phyloP scores from a whole-genome alignment of 2,113 vertebrate genomes.

The Pangasianodon gigas region DNA sequence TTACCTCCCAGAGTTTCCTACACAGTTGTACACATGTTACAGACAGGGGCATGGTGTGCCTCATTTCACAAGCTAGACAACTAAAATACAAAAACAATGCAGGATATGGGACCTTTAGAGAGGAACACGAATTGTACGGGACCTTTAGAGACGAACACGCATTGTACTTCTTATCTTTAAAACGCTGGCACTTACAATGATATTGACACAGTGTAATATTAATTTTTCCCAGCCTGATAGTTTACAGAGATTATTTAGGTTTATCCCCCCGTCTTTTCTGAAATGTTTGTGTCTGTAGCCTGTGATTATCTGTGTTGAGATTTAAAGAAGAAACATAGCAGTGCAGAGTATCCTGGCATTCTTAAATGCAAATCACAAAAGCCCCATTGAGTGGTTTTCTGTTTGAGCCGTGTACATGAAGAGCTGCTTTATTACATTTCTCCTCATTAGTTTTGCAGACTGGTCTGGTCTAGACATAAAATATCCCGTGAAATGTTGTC shows the following conservation, averaged over 20 bases:
- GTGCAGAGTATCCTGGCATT: neutral
- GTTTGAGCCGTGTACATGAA: slow-evolving; percentile 20
- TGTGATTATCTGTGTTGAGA: neutral
- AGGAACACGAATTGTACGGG: neutral
- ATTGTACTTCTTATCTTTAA: neutral
- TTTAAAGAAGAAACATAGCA: neutral
- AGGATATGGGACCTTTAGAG: neutral
- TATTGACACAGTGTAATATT: neutral
- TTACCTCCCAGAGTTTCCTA: neutral
- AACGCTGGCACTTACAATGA: neutral
- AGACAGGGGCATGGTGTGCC: neutral
- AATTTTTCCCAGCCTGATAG: neutral
- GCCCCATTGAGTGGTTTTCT: slow-evolving; percentile 33
- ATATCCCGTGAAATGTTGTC: slow-evolving; percentile 42
- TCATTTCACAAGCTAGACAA: neutral
- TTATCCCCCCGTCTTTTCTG: neutral
- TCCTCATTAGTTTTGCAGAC: slow-evolving; percentile 53
- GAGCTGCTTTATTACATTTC: slow-evolving; percentile 43
- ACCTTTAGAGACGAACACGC: neutral
- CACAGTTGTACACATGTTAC: neutral
- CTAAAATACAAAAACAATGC: neutral
- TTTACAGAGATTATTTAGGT: neutral
- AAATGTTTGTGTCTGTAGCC: neutral
- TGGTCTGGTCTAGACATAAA: slow-evolving; percentile 44
- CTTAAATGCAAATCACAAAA: slow-evolving; percentile 29